phyloP scores from a whole-genome alignment of 2,797 vertebrate species.

The Malurus leucopterus region DNA sequence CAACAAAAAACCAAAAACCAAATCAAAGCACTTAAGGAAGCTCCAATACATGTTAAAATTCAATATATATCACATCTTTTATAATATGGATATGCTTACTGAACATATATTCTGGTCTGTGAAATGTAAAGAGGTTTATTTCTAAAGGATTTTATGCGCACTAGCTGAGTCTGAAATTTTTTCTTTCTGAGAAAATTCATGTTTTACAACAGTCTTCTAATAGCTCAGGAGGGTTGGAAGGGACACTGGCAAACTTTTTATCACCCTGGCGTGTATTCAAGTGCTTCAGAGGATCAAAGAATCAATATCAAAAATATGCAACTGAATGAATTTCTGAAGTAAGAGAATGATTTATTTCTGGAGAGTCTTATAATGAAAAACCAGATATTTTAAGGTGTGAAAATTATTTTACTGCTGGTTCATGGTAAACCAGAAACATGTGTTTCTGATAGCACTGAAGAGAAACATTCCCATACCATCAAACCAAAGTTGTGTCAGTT shows the following conservation, averaged over 20 bases:
- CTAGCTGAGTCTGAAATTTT: not conserved
- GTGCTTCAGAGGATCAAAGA: not conserved
- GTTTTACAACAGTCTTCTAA: not conserved
- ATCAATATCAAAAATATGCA: not conserved
- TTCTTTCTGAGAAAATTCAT: not conserved
- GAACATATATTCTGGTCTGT: not conserved
- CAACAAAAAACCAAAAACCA: not conserved
- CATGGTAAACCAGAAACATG: not conserved
- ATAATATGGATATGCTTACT: accelerated
- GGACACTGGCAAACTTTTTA: not conserved
- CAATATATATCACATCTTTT: not conserved
- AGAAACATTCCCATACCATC: not conserved
- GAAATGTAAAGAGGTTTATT: not conserved
- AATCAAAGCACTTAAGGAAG: no score
- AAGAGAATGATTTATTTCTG: not conserved
- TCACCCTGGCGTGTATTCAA: not conserved
- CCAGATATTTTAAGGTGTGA: not conserved
- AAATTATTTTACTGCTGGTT: not conserved
- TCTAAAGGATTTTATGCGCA: not conserved
- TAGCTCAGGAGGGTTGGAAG: not conserved
- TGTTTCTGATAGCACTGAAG: not conserved
- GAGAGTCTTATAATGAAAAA: not conserved
- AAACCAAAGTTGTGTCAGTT: not conserved
- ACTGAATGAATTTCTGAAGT: not conserved
- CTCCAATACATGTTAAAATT: not conserved